Evolutionary conservation across 2,888 invertebrate species (phyloP), one percentile per base, ranked within the genome.

Genomic region (Oxytorus armatus): DNA sequence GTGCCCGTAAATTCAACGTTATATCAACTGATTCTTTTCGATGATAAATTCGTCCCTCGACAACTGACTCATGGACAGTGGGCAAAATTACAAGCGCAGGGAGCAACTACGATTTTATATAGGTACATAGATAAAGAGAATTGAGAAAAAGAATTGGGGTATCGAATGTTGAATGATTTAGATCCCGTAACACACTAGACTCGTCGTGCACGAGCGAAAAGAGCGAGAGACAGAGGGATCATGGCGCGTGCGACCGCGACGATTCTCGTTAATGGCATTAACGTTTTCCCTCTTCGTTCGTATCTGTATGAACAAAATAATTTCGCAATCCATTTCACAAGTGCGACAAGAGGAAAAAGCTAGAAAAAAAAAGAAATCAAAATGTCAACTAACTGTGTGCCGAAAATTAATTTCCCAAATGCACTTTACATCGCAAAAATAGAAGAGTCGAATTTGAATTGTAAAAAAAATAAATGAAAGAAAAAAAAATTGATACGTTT

Each of bases 201-300:
- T 21, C 23, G 5, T 68, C 39, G 29, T 11, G 25, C 25, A 21
- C 21, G 53, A 8, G 39, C 14, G 33, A 69, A 69, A 33, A 39
- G 1, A 21, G 53, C 29, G 21, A 10, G 8, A 16, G 23, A 59
- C 25, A 29, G 18, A 47, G 53, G 69, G 63, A 77, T 77, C 72
- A 76, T 14, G 83, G 78, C 88, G 85, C 88, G 88, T 88, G 87
- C 81, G 88, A 80, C 84, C 85, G 84, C 85, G 82, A 86, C 86
- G 74, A 21, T 81, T 39, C 69, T 59, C 77, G 72, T 75, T 88
- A 88, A 88, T 82, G 75, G 80, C 75, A 86, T 88, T 87, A 87
- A 14, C 42, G 81, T 75, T 51, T 77, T 61, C 53, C 57, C 33
- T 18, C 51, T 55, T 69, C 36, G 29, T 55, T 59, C 42, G 10